Evolutionary conservation across 2,888 invertebrate species (phyloP), one percentile per base, ranked within the genome.

Genomic region (Caenorhabditis parvicauda): DNA sequence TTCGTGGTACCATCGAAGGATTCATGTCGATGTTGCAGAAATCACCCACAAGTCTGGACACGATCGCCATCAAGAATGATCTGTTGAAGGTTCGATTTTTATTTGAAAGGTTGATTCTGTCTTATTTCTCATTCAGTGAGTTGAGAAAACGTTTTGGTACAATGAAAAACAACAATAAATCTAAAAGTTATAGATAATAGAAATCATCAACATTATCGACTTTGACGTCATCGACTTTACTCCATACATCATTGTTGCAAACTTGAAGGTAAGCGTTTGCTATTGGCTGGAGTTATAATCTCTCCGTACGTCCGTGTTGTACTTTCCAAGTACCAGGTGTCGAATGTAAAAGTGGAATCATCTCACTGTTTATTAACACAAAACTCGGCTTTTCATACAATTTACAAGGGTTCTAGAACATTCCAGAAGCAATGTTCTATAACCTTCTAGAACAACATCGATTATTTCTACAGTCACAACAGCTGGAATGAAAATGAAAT

Each of bases 11-110:
- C 47, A 87, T 90, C 75, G 94, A 95, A 83, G 94, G 93, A 93
- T 3, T 86, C 93, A 65, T 95, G 96, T 80, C 85, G 96, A 59
- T 86, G 98, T 46, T 96, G 96, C 85, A 94, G 95, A n/a, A 95
- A 95, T 58, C 98, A 98, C 47, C 92, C 92, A 17, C 94, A 95
- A 83, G 92, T 96, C 81, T 82, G 85, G 17, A 77, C 82, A n/a
- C 76, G 79, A 14, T n/a, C n/a, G n/a, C n/a, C n/a, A 41, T 81
- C 4, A 70, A 74, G 42, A 35, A 55, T 9, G 61, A 75, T 39
- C 57, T 81, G 22, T 61, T 54, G 2, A 65, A 75, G 54, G 77
- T 76, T 9, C 22, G 45, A 17, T 2, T n/a, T n/a, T n/a, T n/a
- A n/a, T n/a, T n/a, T n/a, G n/a, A n/a, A n/a, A n/a, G n/a, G n/a